Evolutionary conservation across 2,113 vertebrate species (phyloP).

Genomic region (Tamias sibiricus): DNA sequence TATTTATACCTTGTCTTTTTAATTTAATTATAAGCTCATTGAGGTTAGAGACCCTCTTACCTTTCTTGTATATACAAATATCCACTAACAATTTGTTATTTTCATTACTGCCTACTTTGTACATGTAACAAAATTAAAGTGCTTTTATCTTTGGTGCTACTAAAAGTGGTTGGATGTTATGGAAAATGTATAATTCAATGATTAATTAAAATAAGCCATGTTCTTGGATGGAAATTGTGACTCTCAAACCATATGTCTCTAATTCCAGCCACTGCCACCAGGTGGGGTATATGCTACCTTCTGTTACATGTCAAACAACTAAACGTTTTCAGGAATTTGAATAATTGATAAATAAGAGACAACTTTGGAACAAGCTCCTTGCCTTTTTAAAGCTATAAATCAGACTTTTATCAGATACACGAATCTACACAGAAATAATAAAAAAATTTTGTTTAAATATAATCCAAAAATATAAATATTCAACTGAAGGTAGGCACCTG

Average conservation of each 20-base stretch:
- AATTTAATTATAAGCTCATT: background rate
- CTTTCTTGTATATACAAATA: background rate
- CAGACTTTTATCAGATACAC: background rate
- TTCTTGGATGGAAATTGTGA: background rate
- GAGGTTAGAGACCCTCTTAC: background rate
- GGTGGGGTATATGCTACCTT: background rate
- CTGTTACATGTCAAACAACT: background rate
- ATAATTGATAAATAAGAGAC: slow-evolving; percentile 23
- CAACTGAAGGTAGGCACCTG: background rate
- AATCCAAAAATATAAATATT: slow-evolving; percentile 1
- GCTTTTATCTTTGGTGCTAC: background rate
- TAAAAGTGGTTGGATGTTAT: background rate
- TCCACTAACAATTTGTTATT: background rate
- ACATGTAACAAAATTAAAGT: background rate
- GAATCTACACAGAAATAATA: background rate
- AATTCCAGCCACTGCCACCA: slow-evolving; percentile 23
- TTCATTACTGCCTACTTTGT: background rate
- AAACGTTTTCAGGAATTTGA: slow-evolving; percentile 30
- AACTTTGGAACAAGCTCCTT: background rate
- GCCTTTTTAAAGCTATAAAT: background rate
- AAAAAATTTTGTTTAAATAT: background rate
- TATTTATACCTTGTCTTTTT: slow-evolving; percentile 18
- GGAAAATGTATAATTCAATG: background rate
- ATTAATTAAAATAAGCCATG: background rate
- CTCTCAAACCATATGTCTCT: background rate